Percentiles rank a stretch among this genome's conserved stretches.
phyloP scores from a whole-genome alignment of 1,140 invertebrate genomes.

The Colletes latitarsis region DNA sequence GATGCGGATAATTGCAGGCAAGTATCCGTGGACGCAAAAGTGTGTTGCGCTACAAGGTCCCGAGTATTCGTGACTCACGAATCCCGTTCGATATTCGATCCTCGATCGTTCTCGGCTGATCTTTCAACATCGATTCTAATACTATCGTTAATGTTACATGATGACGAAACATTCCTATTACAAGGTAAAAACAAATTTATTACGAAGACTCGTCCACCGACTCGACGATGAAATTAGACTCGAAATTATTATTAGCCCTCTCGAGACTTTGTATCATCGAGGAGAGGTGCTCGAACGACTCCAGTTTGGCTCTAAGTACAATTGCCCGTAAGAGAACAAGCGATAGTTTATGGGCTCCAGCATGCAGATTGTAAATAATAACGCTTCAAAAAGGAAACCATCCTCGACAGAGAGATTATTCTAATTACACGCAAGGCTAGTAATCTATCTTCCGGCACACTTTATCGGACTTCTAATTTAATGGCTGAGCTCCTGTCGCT shows the following conservation, averaged over 20 bases:
- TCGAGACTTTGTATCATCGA: too few relatives aligned
- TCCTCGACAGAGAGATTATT: conserved; percentile 17
- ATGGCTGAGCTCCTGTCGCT: conserved; percentile 48
- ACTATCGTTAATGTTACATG: conserved; percentile 7
- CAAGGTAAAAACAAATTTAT: neutral
- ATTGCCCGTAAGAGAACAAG: too few relatives aligned
- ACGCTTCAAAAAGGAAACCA: conserved; percentile 5
- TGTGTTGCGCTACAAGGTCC: conserved; percentile 16
- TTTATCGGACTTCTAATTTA: conserved; percentile 42
- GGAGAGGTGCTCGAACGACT: too few relatives aligned
- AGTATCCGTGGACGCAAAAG: conserved; percentile 20
- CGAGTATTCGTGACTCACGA: conserved; percentile 47
- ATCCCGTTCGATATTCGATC: conserved; percentile 24
- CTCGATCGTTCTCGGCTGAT: neutral
- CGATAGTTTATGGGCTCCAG: too few relatives aligned
- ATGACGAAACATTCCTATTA: conserved; percentile 7
- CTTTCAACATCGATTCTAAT: conserved; percentile 23
- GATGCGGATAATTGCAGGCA: conserved; percentile 32
- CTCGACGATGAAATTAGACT: too few relatives aligned
- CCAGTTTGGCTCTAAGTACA: too few relatives aligned
- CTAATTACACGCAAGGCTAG: conserved; percentile 23
- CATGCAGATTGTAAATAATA: neutral
- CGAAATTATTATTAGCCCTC: too few relatives aligned
- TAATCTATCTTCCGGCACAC: conserved; percentile 29
- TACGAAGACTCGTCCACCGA: too few relatives aligned